Conservation (phyloP, 2,888 invertebrate genomes). For the Epinotia bilunana region DNA sequence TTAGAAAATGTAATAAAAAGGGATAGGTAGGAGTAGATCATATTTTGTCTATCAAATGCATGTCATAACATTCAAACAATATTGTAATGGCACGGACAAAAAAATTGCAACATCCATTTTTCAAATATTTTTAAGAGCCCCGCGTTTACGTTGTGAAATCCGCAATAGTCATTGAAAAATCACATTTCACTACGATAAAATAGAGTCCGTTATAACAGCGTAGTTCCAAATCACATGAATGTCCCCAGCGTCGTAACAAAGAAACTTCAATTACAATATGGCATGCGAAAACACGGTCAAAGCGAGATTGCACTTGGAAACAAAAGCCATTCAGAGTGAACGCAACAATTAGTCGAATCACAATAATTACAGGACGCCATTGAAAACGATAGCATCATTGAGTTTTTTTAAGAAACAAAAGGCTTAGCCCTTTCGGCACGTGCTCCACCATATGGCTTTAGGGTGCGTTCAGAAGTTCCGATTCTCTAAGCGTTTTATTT, state of each 20-base stretch:
- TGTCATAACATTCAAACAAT: conserved; percentile 23
- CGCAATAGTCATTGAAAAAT: conserved; percentile 26
- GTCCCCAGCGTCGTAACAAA: conserved; percentile 52
- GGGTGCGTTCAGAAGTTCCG: conserved; percentile 57
- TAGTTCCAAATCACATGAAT: conserved; percentile 17
- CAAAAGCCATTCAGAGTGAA: conserved; percentile 68
- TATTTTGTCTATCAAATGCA: not conserved
- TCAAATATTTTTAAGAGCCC: conserved; percentile 39
- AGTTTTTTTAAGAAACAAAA: conserved; percentile 71
- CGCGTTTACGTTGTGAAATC: conserved; percentile 23
- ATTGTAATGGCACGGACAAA: conserved; percentile 29
- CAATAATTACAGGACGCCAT: conserved; percentile 75
- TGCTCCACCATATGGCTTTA: conserved; percentile 71
- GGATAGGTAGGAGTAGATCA: too few species aligned
- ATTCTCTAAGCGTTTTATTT: conserved; percentile 45
- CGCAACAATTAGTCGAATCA: conserved; percentile 79
- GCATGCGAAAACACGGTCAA: conserved; percentile 77
- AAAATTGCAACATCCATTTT: conserved; percentile 37
- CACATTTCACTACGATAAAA: conserved; percentile 28
- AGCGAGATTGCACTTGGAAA: conserved; percentile 71
- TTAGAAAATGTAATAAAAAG: not conserved
- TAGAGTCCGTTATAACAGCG: conserved; percentile 21
- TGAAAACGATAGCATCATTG: conserved; percentile 80
- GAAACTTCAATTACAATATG: conserved; percentile 75
- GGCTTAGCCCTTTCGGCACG: conserved; percentile 74